These are phyloP conservation scores for Epinotia ramella DNA, from an alignment of 2,888 invertebrate genomes.

Conservation along the genomic window DNA sequence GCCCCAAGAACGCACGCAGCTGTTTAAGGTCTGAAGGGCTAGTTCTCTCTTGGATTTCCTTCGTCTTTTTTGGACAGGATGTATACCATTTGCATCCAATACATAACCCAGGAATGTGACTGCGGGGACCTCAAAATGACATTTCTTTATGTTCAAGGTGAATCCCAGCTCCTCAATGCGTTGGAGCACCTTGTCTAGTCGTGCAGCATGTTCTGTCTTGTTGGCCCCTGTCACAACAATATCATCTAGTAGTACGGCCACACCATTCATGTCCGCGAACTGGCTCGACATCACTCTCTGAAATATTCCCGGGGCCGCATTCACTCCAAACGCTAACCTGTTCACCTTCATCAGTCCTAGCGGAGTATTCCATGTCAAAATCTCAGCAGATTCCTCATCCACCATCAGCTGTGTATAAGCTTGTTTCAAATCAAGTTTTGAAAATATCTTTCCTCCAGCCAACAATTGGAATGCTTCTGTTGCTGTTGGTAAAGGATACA, in stretches of 20 bases:
- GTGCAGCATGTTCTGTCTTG: constrained; percentile 4
- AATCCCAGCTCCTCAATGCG: constrained; percentile 47
- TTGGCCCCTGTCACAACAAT: constrained; percentile 16
- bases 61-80: constrained; percentile 47
- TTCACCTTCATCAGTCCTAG: constrained; percentile 49
- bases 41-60: constrained; percentile 47
- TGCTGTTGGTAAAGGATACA: constrained; percentile 48
- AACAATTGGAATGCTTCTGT: constrained; percentile 46
- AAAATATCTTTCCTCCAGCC: constrained; percentile 47
- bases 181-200: constrained; percentile 16
- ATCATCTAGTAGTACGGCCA: constrained; percentile 33
- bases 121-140: constrained; percentile 44
- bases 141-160: constrained; percentile 47
- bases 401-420: constrained; percentile 49
- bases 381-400: constrained; percentile 45
- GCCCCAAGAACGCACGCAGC: constrained; percentile 49
- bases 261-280: constrained; percentile 47
- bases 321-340: constrained; percentile 48
- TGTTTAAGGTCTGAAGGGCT: constrained; percentile 45
- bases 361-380: constrained; percentile 49
- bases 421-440: constrained; percentile 49
- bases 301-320: constrained; percentile 47
- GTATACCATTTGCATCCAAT: constrained; percentile 48
- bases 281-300: constrained; percentile 46
- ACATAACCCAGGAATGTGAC: constrained; percentile 50